Evolutionary conservation across 2,797 vertebrate species (phyloP).

Genomic region (Lateolabrax maculatus): DNA sequence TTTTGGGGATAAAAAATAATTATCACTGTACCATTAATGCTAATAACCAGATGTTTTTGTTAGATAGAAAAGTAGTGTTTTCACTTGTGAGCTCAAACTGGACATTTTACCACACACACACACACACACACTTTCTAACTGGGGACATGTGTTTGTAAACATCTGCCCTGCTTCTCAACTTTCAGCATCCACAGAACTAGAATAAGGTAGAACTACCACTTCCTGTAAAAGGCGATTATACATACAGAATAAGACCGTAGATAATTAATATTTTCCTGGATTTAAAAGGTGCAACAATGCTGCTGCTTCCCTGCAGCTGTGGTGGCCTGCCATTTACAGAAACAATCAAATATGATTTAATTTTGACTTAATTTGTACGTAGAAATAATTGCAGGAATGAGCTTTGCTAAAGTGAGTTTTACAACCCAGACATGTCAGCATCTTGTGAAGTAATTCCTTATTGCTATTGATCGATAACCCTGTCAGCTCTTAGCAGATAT

Average conservation of each 20-base stretch:
- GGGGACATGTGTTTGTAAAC: conserved; percentile 19
- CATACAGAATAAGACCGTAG: background rate
- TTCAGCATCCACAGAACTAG: conserved; percentile 52
- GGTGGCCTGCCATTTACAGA: background rate
- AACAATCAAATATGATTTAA: background rate
- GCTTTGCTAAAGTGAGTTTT: background rate
- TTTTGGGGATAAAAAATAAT: conserved; percentile 34
- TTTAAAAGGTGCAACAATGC: background rate
- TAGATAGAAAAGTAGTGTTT: conserved; percentile 64
- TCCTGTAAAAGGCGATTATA: background rate
- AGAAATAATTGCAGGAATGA: background rate
- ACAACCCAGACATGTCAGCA: background rate
- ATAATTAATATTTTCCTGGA: background rate
- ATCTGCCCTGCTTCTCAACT: conserved; percentile 25
- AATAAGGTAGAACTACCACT: conserved; percentile 13
- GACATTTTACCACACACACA: conserved; percentile 44
- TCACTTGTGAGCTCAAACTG: conserved; percentile 62
- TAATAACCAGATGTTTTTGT: conserved; percentile 64
- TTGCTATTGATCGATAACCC: background rate
- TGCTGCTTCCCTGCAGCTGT: background rate
- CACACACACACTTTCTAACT: conserved; percentile 33
- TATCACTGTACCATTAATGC: conserved; percentile 57
- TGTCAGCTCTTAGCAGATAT: background rate
- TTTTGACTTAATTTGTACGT: background rate
- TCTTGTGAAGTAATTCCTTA: too few species aligned